Base-by-base conservation (phyloP, 1,140 invertebrate genomes). In the Campoletis sonorensis region DNA sequence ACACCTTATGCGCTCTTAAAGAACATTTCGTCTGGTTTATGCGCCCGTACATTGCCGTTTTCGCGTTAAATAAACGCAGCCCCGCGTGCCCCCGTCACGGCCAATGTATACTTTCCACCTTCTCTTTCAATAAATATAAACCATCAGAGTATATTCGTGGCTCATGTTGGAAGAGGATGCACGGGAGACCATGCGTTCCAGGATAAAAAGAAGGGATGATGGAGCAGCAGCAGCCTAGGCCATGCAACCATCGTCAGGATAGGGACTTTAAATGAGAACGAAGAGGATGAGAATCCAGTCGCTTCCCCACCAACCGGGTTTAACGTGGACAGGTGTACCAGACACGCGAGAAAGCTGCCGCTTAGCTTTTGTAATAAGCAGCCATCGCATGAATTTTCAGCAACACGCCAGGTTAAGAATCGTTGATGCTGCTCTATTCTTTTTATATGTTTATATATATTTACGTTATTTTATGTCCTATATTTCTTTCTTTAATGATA, bases 1-100 rank as follows among this genome's bases (percentile, higher is more conserved):
- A 68, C 75, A 70, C 80, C 64, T 81, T 78, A 51, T 67, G 77
- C 76, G 76, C 72, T 75, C 68, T 82, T 79, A 82, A 82, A 81
- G 49, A 81, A 80, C 80, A 81, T 75, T 81, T 81, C 58, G 33
- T 58, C n/a, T 72, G 45, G 71, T 77, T 81, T 78, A 49, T 76
- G 58, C 23, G 33, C 61, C 49, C 64, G 70, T 76, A 81, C 75
- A 73, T 81, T 81, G 68, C 67, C 67, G 73, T 79, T 82, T 79
- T 72, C 37, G 33, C 64, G 73, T 58, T 68, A 82, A 82, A 82
- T 82, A 82, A 77, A 61, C 54, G 72, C 23, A 70, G 30, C 26
- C 67, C 30, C 67, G 21, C 67, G 5, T 13, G 58, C 67, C 30
- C 30, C 23, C 5, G 21, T 33, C 18, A 70, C 67, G 67, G 30